These are phyloP conservation scores for Battus philenor DNA, from an alignment of 1,140 invertebrate genomes.

Conservation along the genomic window DNA sequence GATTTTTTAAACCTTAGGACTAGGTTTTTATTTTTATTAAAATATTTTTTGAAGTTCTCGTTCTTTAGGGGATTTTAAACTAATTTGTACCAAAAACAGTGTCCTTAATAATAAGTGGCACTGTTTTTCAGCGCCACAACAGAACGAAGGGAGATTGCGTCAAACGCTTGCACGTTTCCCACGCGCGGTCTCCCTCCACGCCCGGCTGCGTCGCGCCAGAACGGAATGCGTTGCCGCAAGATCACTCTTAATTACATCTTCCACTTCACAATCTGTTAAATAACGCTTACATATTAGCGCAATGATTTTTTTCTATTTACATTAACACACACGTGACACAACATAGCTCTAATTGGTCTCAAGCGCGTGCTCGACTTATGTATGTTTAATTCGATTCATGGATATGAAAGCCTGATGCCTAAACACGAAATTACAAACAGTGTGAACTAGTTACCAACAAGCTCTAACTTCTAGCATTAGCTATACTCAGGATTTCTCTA, in stretches of 20 bases:
- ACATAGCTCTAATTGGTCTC: neutral
- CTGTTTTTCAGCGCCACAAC: too few species aligned
- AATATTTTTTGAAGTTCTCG: neutral
- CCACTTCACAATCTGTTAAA: slow-evolving; percentile 12
- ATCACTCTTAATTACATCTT: slow-evolving; percentile 23
- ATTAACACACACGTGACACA: slow-evolving; percentile 4
- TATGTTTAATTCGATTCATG: too few species aligned
- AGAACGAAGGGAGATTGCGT: neutral
- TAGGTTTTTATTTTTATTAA: neutral
- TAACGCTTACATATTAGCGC: slow-evolving; percentile 8
- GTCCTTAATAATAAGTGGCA: too few species aligned
- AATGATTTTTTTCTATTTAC: slow-evolving; percentile 1
- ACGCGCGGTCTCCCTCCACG: slow-evolving; percentile 24
- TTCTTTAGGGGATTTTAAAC: too few species aligned
- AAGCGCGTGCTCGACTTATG: too few species aligned
- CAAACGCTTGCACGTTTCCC: slow-evolving; percentile 24
- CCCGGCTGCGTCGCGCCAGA: slow-evolving; percentile 23
- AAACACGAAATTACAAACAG: too few species aligned
- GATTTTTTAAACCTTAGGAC: too few species aligned
- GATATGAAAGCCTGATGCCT: too few species aligned
- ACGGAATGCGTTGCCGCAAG: slow-evolving; percentile 28
- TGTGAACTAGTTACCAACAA: too few species aligned
- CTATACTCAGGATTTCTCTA: too few species aligned
- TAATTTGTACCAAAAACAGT: too few species aligned
- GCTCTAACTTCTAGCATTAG: too few species aligned